Evolutionary conservation across 2,113 vertebrate genomes (phyloP).

Genomic region (Colistium nudipinnis): DNA sequence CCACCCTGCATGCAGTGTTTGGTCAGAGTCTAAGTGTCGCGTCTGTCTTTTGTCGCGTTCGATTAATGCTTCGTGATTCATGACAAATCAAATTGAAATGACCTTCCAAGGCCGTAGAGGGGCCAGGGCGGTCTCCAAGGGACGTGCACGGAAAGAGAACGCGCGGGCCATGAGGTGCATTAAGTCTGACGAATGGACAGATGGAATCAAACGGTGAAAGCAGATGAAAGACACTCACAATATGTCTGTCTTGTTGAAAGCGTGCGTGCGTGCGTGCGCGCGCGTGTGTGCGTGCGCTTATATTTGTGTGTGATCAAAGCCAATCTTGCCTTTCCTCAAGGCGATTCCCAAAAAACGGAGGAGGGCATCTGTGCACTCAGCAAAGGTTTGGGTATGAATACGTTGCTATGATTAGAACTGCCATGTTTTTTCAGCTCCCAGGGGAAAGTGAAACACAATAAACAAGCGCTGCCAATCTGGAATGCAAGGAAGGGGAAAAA

Average conservation of each 20-base stretch:
- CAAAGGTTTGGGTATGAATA: constrained; percentile 35
- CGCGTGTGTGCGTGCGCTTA: constrained; percentile 1
- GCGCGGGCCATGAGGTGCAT: constrained; percentile 48
- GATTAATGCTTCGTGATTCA: constrained; percentile 58
- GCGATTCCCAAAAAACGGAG: constrained; percentile 34
- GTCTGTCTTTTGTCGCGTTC: constrained; percentile 51
- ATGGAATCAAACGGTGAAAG: constrained; percentile 62
- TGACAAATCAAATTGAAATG: constrained; percentile 71
- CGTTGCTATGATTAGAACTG: constrained; percentile 32
- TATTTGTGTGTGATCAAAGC: constrained; percentile 55
- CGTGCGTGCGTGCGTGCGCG: neutral
- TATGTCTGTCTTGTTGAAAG: too few relatives aligned
- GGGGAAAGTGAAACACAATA: neutral
- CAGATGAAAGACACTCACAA: constrained; percentile 61
- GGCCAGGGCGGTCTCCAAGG: constrained; percentile 23
- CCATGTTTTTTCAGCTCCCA: constrained; percentile 12
- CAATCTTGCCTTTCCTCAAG: constrained; percentile 50
- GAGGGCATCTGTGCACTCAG: constrained; percentile 38
- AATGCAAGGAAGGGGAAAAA: neutral
- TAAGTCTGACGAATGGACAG: constrained; percentile 55
- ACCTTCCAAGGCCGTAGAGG: constrained; percentile 28
- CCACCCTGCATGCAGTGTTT: constrained; percentile 16
- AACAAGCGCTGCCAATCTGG: neutral
- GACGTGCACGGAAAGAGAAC: constrained; percentile 37
- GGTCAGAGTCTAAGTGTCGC: constrained; percentile 20